A percentile compares a stretch with the other conserved stretches of the same genome.
These are phyloP conservation scores for Copsychus sechellarum DNA, from an alignment of 2,113 vertebrate genomes.

Conservation along the genomic window DNA sequence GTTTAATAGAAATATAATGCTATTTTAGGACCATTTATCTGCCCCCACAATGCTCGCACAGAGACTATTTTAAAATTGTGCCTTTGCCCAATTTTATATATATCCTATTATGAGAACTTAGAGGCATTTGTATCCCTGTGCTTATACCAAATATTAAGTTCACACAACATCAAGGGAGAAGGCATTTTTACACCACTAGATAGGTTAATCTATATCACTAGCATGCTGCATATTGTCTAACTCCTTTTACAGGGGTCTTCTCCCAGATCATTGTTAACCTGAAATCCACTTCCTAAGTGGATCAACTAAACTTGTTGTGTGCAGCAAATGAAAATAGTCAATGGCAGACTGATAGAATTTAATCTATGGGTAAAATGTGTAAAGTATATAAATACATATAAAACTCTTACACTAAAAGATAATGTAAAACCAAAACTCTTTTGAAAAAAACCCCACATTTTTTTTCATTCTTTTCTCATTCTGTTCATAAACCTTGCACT, in stretches of 20 bases:
- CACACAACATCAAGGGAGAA: background rate
- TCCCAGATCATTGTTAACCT: background rate
- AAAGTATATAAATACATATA: background rate
- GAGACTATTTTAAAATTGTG: constrained; percentile 31
- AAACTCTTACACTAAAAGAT: background rate
- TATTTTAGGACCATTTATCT: constrained; percentile 57
- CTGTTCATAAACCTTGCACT: constrained; percentile 1
- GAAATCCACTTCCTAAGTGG: constrained; percentile 1
- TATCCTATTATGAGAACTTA: constrained; percentile 21
- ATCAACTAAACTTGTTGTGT: background rate
- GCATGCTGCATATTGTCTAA: background rate
- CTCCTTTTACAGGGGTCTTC: background rate
- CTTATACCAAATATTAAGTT: background rate
- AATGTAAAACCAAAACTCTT: background rate
- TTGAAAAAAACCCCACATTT: background rate
- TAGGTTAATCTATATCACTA: background rate
- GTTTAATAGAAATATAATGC: constrained; percentile 50
- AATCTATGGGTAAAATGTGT: background rate
- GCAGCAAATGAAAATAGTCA: constrained; percentile 42
- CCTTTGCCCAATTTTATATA: constrained; percentile 10
- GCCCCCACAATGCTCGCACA: background rate
- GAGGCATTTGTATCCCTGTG: background rate
- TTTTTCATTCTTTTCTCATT: constrained; percentile 40
- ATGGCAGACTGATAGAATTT: constrained; percentile 17
- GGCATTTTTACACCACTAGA: background rate